Base-by-base conservation (phyloP, 1,140 invertebrate genomes). In the Dysdera silvatica region DNA sequence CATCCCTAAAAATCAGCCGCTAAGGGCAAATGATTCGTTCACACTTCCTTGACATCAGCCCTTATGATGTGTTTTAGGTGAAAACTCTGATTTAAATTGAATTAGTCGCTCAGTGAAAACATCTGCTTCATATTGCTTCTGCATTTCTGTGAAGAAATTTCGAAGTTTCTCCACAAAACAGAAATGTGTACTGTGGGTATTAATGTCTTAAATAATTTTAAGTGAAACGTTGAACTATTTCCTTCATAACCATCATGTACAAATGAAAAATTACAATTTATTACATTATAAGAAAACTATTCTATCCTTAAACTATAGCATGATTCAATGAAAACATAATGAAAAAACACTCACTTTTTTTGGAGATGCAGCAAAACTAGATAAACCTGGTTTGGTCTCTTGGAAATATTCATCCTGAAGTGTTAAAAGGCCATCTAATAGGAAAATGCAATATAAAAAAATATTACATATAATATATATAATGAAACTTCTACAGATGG, bases 301-400 rank as follows among this genome's bases (percentile, higher is more conserved):
- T n/a, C n/a, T 87, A 67, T 41, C 43, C 16, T 23, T 32, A 62
- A 33, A 59, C 48, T 58, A 45, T 32, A 24, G 5, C 33, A 52
- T 18, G 3, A 35, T 56, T 51, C 18, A 33, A 29, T 57, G 10
- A 55, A 26, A 16, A 35, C 2, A 57, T 48, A 60, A 5, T 48
- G 59, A 57, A 57, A 33, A 51, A 40, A n/a, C 32, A 68, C 62
- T 71, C 78, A 85, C 83, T 76, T 86, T 82, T 60, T 80, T 75
- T 0, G 91, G 89, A 64, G 87, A 82, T 68, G 90, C 83, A 0
- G 84, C 87, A 76, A 84, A 97, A 0, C 85, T 86, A 31, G 91
- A 95, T 16, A 98, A 72, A 0, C 94, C 94, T 0, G 91, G 91
- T 74, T 90, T 92, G 1, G 84, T 82, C 77, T 94, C 83, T 67